These are phyloP conservation scores for Agrochola litura DNA, from an alignment of 2,888 invertebrate genomes.

Conservation along the genomic window DNA sequence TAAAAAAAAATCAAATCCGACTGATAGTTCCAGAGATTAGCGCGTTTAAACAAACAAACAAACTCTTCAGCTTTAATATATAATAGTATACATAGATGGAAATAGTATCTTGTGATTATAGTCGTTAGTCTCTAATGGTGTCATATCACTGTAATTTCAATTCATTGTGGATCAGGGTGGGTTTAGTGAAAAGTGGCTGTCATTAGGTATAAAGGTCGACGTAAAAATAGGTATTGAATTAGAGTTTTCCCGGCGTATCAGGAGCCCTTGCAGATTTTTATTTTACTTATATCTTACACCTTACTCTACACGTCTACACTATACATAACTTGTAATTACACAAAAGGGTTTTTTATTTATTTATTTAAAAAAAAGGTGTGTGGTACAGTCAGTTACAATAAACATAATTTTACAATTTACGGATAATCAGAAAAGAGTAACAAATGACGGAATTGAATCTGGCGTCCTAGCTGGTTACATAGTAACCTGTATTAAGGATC, in stretches of 20 bases:
- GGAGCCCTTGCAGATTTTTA: not conserved
- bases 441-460: too few species aligned
- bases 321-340: not conserved
- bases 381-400: too few species aligned
- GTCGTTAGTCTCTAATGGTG: constrained; percentile 48
- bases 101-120: constrained; percentile 38
- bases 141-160: constrained; percentile 52
- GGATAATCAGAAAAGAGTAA: too few species aligned
- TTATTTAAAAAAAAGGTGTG: too few species aligned
- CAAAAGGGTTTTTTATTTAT: not conserved
- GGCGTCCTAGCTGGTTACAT: too few species aligned
- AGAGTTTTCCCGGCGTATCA: not conserved
- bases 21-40: not conserved
- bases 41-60: not conserved
- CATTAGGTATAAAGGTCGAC: constrained; percentile 25
- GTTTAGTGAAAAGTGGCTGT: constrained; percentile 31
- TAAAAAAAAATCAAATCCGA: too few species aligned
- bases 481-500: too few species aligned
- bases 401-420: too few species aligned
- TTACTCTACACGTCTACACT: too few species aligned
- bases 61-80: not conserved
- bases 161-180: constrained; percentile 33
- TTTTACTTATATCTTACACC: not conserved
- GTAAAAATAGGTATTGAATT: constrained; percentile 24
- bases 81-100: not conserved